These are phyloP conservation scores for Otus scops DNA, from an alignment of 2,797 vertebrate genomes.

Conservation along the genomic window DNA sequence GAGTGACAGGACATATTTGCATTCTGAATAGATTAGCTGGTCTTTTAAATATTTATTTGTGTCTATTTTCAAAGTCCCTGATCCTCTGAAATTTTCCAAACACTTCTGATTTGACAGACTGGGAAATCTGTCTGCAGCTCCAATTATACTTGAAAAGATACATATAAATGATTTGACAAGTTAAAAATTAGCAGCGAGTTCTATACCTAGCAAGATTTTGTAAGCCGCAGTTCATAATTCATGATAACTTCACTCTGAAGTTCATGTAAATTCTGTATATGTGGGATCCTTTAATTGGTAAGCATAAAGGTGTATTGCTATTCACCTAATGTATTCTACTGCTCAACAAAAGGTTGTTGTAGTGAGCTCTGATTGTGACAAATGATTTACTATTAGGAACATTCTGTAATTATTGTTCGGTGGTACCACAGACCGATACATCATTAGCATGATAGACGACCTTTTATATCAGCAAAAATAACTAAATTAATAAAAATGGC, in stretches of 20 bases:
- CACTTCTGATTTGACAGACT: conserved; percentile 60
- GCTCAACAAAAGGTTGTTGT: conserved; percentile 81
- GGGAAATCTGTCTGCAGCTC: conserved; percentile 62
- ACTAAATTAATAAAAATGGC: conserved; percentile 89
- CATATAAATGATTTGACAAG: conserved; percentile 71
- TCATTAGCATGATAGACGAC: conserved; percentile 87
- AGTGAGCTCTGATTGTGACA: conserved; percentile 82
- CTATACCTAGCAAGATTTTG: conserved; percentile 43
- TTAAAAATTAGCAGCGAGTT: conserved; percentile 66
- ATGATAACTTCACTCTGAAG: conserved; percentile 57
- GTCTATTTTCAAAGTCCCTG: conserved; percentile 58
- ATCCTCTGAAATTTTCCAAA: conserved; percentile 62
- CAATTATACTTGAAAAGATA: conserved; percentile 71
- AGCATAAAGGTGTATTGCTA: conserved; percentile 78
- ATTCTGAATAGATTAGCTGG: conserved; percentile 56
- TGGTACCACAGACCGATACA: conserved; percentile 83
- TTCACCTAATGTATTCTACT: conserved; percentile 79
- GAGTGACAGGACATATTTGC: conserved; percentile 54
- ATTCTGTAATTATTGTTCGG: conserved; percentile 88
- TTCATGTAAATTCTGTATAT: conserved; percentile 51
- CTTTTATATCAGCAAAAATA: conserved; percentile 88
- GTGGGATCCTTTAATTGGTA: conserved; percentile 68
- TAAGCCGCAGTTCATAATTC: conserved; percentile 58
- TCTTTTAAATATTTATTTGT: conserved; percentile 69
- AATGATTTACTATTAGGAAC: conserved; percentile 87